Evolutionary conservation across 2,888 invertebrate genomes (phyloP).

Genomic region (Polydrusus cervinus): DNA sequence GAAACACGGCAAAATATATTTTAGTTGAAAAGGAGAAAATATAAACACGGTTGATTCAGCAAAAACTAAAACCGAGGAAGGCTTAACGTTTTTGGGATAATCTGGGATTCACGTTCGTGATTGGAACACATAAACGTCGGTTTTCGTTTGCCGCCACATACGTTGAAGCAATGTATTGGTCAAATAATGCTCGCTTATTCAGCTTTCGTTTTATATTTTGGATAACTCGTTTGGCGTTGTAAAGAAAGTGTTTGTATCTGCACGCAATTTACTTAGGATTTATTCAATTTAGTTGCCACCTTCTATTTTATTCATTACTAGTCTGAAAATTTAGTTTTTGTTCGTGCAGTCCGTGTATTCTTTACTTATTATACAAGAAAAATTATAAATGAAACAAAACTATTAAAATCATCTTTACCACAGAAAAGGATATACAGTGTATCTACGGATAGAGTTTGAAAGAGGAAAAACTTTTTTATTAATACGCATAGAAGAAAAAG

Average conservation of each 20-base stretch:
- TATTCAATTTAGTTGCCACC: too few relatives aligned
- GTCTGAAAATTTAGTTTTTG: too few relatives aligned
- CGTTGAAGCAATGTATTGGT: conserved; percentile 29
- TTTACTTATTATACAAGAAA: too few relatives aligned
- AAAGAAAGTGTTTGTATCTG: neutral
- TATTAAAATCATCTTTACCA: too few relatives aligned
- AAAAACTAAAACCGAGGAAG: conserved; percentile 44
- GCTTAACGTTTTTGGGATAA: conserved; percentile 47
- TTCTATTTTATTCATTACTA: too few relatives aligned
- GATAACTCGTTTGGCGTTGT: neutral
- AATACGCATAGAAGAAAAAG: too few relatives aligned
- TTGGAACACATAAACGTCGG: conserved; percentile 54
- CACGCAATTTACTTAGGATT: neutral
- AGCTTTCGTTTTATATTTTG: conserved; percentile 12
- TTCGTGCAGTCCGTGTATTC: too few relatives aligned
- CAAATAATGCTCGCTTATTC: conserved; percentile 29
- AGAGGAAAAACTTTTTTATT: too few relatives aligned
- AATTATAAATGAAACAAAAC: too few relatives aligned
- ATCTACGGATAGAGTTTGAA: too few relatives aligned
- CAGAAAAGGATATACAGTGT: too few relatives aligned
- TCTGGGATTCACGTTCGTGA: conserved; percentile 52
- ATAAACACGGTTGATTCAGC: conserved; percentile 44
- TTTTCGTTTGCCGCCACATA: conserved; percentile 22
- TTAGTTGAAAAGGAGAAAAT: conserved; percentile 31
- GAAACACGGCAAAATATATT: conserved; percentile 36